phyloP scores from a whole-genome alignment of 2,113 vertebrate genomes.

The Catharus bicknelli region DNA sequence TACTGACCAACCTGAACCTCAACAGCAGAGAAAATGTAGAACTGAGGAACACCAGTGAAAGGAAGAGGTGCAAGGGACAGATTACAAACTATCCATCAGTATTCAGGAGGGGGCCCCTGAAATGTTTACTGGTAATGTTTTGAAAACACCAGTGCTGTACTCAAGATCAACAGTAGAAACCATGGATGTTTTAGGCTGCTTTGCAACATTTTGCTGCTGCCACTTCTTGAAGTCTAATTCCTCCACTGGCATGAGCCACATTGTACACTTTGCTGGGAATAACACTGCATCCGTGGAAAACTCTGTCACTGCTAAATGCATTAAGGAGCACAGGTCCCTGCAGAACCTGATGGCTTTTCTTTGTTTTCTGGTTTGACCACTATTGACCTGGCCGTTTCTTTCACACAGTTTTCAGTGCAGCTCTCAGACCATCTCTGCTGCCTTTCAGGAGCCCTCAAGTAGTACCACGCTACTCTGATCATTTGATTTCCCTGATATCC shows the following conservation, averaged over 20 bases:
- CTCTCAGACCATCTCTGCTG: fast-evolving
- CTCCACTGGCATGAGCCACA: neutral
- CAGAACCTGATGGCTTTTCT: neutral
- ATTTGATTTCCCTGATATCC: neutral
- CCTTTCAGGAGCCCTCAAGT: neutral
- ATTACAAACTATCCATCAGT: neutral
- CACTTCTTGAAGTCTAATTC: neutral
- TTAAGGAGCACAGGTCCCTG: neutral
- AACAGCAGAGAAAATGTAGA: neutral
- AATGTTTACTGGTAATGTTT: neutral
- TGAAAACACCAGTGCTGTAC: neutral
- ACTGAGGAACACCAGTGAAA: neutral
- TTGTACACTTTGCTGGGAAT: neutral
- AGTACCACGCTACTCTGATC: neutral
- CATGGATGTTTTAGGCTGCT: neutral
- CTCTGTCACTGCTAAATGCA: too few species aligned
- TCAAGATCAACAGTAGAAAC: neutral
- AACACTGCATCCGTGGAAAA: neutral
- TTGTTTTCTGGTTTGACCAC: neutral
- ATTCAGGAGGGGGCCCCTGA: neutral
- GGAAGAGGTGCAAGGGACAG: neutral
- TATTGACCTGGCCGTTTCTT: neutral
- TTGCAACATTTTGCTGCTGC: neutral
- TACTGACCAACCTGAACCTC: neutral
- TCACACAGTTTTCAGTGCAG: neutral